A percentile compares a stretch with the other conserved stretches of the same genome.
Evolutionary conservation across 2,113 vertebrate genomes (phyloP).

Genomic region (Ammodramus savannarum): DNA sequence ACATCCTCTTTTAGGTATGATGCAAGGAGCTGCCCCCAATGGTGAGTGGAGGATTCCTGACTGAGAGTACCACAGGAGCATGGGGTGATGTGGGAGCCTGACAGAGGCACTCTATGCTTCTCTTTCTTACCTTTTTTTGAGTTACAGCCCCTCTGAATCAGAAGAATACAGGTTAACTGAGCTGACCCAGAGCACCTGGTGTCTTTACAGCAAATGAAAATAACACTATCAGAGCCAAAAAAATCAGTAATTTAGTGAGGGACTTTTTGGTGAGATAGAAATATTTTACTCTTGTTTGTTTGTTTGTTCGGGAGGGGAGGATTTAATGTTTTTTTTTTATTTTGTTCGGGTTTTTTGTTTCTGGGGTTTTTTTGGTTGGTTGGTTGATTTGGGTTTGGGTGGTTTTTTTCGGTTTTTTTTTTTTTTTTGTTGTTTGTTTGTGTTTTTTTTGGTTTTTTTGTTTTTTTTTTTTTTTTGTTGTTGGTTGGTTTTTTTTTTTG

Average conservation of each 20-base stretch:
- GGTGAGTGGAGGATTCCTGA: background rate
- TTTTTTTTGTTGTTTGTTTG: too few relatives aligned
- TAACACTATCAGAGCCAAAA: background rate
- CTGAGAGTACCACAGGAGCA: background rate
- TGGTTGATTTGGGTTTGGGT: too few relatives aligned
- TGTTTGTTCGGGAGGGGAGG: background rate
- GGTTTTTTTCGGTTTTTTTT: too few relatives aligned
- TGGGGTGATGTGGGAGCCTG: background rate
- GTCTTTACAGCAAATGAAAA: background rate
- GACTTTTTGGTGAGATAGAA: background rate
- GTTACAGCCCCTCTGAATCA: background rate
- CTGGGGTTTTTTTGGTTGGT: too few relatives aligned
- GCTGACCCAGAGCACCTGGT: background rate
- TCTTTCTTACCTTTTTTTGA: background rate
- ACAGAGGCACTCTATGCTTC: background rate
- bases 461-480: too few relatives aligned
- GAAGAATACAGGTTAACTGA: background rate
- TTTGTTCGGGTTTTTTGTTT: too few relatives aligned
- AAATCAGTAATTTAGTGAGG: background rate
- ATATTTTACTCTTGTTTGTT: background rate
- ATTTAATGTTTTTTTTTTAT: too few relatives aligned
- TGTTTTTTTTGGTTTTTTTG: background rate
- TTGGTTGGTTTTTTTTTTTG: background rate
- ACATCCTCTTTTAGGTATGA: fast-evolving
- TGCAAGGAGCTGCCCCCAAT: background rate